These are phyloP conservation scores for Zosterops lateralis DNA, from an alignment of 2,113 vertebrate species.

Conservation along the genomic window DNA sequence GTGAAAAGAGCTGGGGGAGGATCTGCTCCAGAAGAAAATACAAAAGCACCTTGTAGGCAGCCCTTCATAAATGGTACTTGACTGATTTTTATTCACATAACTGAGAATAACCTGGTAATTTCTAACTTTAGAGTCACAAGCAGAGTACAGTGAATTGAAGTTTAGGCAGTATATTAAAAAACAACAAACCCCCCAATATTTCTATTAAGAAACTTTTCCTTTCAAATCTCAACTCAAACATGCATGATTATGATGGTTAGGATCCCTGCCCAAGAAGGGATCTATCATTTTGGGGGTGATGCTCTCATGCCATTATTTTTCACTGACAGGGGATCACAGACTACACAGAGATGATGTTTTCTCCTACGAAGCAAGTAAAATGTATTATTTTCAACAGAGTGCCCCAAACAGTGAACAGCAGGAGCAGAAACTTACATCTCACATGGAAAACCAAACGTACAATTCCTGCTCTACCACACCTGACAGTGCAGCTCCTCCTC, in stretches of 20 bases:
- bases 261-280: not conserved
- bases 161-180: not conserved
- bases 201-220: not conserved
- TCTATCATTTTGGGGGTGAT: not conserved
- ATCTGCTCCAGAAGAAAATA: not conserved
- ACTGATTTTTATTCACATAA: slow-evolving; percentile 35
- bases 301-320: not conserved
- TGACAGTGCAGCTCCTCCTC: not conserved
- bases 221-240: not conserved
- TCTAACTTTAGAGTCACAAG: not conserved
- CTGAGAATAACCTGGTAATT: slow-evolving; percentile 22
- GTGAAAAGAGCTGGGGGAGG: not conserved
- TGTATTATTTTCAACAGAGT: not conserved
- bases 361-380: not conserved
- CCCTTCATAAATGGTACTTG: not conserved
- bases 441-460: not conserved
- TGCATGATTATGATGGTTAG: not conserved
- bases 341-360: not conserved
- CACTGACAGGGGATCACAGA: not conserved
- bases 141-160: not conserved
- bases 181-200: not conserved
- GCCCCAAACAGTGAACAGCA: not conserved
- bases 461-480: not conserved
- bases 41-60: slow-evolving; percentile 30
- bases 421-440: not conserved